Base-by-base conservation (phyloP, 2,113 vertebrate species). In the Brachionichthys hirsutus region DNA sequence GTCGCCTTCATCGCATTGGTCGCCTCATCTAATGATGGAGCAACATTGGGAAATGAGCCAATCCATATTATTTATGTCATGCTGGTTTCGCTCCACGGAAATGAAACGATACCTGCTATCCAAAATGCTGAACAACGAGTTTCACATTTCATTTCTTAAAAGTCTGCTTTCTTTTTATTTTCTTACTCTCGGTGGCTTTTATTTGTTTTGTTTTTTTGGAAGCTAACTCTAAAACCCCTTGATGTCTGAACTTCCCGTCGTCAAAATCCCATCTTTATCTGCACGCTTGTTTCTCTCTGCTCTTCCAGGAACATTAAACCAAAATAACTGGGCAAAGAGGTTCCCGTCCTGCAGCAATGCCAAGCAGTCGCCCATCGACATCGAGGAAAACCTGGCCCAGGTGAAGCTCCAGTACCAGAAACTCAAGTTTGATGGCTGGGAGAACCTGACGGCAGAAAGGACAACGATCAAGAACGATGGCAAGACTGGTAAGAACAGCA, bases 291-390 rank as follows among this genome's bases (percentile, higher is more conserved):
- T 35, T 45, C 44, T 73, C 2, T 62, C 38, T 73, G 18, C 38
- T 17, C 12, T n/a, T 42, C 7, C 84, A 99, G 97, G 95, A 86
- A 93, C 94, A 62, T 80, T 98, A 81, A 97, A 96, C 88, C 95
- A 97, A 88, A 93, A 94, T 77, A 94, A 93, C 77, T 99, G 97
- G 97, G 92, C 91, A 52, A 97, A 94, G 89, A 97, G 94, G 89
- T 98, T 95, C 45, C 94, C 97, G 48, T 90, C 90, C 60, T 99
- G 97, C 85, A 98, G 94, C 83, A 96, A 93, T 73, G 93, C 93
- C 86, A 96, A 93, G 74, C 97, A 99, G 42, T 98, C 96, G 0
- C 97, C 97, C 54, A 95, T 99, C 74, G 92, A 99, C 88, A 94
- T 99, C 51, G 94, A 97, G 79, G 95, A 97, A 88, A 91, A 89